Conservation (phyloP, 2,113 vertebrate genomes). For the Athene noctua region DNA sequence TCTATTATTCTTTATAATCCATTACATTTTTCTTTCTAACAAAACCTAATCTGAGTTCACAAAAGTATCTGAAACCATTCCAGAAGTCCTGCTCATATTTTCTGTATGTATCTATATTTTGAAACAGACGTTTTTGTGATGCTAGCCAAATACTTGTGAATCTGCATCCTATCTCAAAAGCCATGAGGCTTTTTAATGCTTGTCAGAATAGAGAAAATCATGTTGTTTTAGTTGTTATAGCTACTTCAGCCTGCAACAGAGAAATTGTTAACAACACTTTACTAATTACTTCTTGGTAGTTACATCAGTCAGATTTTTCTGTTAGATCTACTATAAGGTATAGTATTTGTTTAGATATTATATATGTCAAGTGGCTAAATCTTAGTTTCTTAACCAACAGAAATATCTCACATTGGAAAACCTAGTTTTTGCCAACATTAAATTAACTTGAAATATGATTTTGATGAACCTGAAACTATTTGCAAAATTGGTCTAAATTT, state of each 20-base stretch:
- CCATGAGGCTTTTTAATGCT: background rate
- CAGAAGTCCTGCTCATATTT: background rate
- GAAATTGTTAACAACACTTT: background rate
- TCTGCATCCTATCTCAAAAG: background rate
- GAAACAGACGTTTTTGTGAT: background rate
- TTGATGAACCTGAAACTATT: background rate
- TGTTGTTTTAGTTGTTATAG: background rate
- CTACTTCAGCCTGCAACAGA: background rate
- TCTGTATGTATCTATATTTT: background rate
- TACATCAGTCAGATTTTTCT: background rate
- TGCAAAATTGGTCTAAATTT: background rate
- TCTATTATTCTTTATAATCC: background rate
- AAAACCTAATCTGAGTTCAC: background rate
- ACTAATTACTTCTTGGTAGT: background rate
- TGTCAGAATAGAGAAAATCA: background rate
- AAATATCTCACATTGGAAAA: background rate
- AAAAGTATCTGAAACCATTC: background rate
- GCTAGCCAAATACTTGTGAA: background rate
- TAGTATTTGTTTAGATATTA: background rate
- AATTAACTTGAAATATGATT: background rate
- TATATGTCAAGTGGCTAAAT: background rate
- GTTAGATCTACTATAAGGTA: background rate
- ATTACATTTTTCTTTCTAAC: background rate
- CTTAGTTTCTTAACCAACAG: background rate
- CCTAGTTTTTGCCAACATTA: background rate